Percentiles rank a stretch among this genome's conserved stretches.
These are phyloP conservation scores for Escarpia spicata DNA, from an alignment of 2,888 invertebrate genomes.

Conservation along the genomic window DNA sequence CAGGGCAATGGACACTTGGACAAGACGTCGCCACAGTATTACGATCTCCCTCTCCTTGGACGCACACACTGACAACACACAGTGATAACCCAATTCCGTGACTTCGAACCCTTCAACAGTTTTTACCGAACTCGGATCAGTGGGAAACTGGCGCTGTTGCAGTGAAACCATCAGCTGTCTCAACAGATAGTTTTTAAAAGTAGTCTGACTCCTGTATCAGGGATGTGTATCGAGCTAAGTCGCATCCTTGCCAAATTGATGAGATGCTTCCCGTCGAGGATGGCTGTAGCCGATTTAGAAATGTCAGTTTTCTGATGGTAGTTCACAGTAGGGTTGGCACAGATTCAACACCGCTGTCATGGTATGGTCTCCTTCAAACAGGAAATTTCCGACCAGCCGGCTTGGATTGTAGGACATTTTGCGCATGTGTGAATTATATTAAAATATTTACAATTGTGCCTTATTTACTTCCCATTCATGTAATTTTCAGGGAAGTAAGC, in stretches of 20 bases:
- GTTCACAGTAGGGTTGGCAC: slow-evolving; percentile 13
- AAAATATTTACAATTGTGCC: background rate
- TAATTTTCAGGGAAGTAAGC: background rate
- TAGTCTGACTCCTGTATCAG: background rate
- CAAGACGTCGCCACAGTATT: background rate
- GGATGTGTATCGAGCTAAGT: slow-evolving; percentile 17
- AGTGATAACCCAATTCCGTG: background rate
- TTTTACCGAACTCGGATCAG: background rate
- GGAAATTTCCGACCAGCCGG: background rate
- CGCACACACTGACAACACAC: background rate
- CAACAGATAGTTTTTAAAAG: slow-evolving; percentile 18
- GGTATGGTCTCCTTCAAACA: background rate
- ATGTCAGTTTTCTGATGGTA: slow-evolving; percentile 14
- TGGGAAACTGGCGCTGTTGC: slow-evolving; percentile 11
- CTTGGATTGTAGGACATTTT: slow-evolving; percentile 5
- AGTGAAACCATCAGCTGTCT: slow-evolving; percentile 23
- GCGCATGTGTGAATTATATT: background rate
- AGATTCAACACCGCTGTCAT: background rate
- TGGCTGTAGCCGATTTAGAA: slow-evolving; percentile 14
- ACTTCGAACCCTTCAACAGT: background rate
- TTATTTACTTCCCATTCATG: background rate
- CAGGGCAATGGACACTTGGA: background rate
- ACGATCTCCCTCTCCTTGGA: background rate
- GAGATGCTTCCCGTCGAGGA: slow-evolving; percentile 7
- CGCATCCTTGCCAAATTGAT: slow-evolving; percentile 14